These are phyloP conservation scores for Peucedramus taeniatus DNA, from an alignment of 2,113 vertebrate species.

Conservation along the genomic window DNA sequence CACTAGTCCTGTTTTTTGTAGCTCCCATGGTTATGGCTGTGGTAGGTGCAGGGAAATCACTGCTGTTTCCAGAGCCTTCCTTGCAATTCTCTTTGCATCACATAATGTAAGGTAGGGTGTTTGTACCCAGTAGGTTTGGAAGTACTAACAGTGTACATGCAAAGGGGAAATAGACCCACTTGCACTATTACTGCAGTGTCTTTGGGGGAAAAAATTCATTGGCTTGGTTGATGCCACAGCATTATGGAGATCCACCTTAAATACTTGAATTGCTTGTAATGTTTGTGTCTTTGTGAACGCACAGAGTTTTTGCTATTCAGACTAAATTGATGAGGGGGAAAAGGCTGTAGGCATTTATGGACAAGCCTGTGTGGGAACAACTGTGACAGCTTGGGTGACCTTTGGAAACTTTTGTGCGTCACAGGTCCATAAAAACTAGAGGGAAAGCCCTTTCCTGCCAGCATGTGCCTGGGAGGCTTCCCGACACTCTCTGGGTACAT, in stretches of 20 bases:
- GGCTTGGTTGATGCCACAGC: background rate
- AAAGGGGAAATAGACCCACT: background rate
- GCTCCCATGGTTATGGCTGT: accelerated
- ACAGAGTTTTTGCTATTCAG: background rate
- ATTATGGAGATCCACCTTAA: background rate
- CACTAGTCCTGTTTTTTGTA: background rate
- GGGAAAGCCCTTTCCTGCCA: background rate
- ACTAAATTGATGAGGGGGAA: background rate
- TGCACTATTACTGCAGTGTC: background rate
- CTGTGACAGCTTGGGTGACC: background rate
- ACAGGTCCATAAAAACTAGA: background rate
- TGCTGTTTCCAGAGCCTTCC: background rate
- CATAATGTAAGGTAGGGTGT: background rate
- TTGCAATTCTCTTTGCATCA: background rate
- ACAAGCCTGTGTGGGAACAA: background rate
- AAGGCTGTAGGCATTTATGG: background rate
- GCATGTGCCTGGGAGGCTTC: background rate
- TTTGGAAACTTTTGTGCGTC: background rate
- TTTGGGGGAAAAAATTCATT: background rate
- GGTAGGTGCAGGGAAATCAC: background rate
- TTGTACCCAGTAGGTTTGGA: background rate
- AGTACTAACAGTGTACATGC: background rate
- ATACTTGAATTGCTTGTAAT: background rate
- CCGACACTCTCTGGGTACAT: background rate
- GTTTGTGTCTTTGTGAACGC: background rate